A percentile compares a stretch with the other conserved stretches of the same genome.
phyloP scores from a whole-genome alignment of 1,140 invertebrate species.

The Pseudomyrmex gracilis region DNA sequence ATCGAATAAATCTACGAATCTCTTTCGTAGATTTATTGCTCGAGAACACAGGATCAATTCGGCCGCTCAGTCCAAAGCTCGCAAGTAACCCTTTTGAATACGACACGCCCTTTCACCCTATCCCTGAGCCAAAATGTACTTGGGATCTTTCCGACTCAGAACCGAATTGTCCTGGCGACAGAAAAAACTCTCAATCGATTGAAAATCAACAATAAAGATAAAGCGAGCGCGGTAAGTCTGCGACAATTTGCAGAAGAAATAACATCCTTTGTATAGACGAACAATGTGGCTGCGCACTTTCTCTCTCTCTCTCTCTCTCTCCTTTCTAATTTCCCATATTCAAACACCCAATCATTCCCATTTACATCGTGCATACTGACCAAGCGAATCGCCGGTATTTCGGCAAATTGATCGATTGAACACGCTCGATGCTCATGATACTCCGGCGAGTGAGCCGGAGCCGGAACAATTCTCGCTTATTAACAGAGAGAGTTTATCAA shows the following conservation, averaged over 20 bases:
- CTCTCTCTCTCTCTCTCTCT: too few relatives aligned
- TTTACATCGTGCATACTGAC: background rate
- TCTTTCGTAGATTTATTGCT: background rate
- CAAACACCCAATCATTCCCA: slow-evolving; percentile 12
- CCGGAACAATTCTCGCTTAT: slow-evolving; percentile 34
- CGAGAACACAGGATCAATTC: background rate
- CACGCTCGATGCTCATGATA: background rate
- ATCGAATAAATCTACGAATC: slow-evolving; percentile 6
- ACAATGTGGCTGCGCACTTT: too few relatives aligned
- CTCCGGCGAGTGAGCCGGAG: background rate
- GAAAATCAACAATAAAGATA: too few relatives aligned
- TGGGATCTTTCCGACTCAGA: slow-evolving; percentile 59
- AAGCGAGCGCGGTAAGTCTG: too few relatives aligned
- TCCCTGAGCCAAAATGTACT: slow-evolving; percentile 75
- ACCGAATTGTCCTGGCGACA: slow-evolving; percentile 10
- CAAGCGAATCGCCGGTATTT: background rate
- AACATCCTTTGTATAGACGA: background rate
- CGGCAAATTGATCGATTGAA: slow-evolving; percentile 13
- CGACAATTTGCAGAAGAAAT: background rate
- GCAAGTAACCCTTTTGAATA: slow-evolving; percentile 52
- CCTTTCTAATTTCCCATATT: slow-evolving; percentile 1
- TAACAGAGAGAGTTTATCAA: slow-evolving; percentile 25
- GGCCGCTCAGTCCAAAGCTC: slow-evolving; percentile 50
- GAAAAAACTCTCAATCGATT: background rate
- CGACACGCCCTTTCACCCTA: slow-evolving; percentile 49